Evolutionary conservation across 2,888 invertebrate genomes (phyloP), one percentile per base, ranked within the genome.

Genomic region (Cremastinae sp.): DNA sequence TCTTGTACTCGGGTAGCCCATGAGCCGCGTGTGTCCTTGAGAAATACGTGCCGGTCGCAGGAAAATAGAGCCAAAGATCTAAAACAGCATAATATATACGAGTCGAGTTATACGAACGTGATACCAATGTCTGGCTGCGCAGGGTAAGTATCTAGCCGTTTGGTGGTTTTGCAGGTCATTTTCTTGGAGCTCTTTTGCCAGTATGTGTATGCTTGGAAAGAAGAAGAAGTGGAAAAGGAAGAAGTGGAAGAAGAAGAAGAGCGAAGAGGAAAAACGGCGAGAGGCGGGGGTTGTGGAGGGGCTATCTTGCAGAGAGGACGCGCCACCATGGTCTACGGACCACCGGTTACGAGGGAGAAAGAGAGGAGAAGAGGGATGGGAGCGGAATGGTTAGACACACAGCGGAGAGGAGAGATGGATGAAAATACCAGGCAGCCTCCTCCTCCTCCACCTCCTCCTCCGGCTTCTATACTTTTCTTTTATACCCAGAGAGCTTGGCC

Each of bases 401-500:
- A 49, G 62, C 49, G 5, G 71, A 72, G 68, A 65, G 59, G 66
- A 56, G 79, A 74, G 78, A 85, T 82, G 84, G 85, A 85, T 84
- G 84, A 83, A 83, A 84, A 84, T 83, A 82, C 80, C 85, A 83
- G 80, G 83, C 65, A 70, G 84, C 86, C 86, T 59, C 65, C 66
- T 71, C 65, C 76, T 20, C 53, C 28, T n/a, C n/a, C n/a, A n/a
- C 86, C 86, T 59, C 65, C 66, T 71, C 65, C 76, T 20, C 53
- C 28, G 5, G 28, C 28, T 28, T 28, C 65, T 43, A 54, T 65
- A 54, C 73, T 77, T n/a, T n/a, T 86, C 85, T 85, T 86, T 86
- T 85, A 87, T 87, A 84, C 86, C 85, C 86, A 82, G 83, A 83
- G 86, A 73, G 77, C 74, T 70, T 84, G 85, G 86, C 86, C 85